Conservation (phyloP, 2,797 vertebrate species). For the Aeoliscus strigatus region DNA sequence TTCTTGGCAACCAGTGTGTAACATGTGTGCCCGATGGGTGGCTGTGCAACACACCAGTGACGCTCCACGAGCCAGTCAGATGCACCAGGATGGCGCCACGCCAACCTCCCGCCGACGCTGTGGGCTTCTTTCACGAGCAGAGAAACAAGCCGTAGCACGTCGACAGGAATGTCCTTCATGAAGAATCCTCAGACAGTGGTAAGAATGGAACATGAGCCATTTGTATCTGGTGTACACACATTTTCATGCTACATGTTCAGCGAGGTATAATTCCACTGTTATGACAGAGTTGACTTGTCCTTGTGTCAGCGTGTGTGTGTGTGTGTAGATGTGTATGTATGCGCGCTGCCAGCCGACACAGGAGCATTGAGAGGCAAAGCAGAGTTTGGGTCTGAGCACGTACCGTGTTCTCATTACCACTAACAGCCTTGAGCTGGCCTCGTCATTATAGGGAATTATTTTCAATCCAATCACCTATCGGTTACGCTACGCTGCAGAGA, state of each 20-base stretch:
- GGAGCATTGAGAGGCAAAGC: conserved; percentile 46
- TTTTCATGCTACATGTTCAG: conserved; percentile 13
- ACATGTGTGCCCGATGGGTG: conserved; percentile 74
- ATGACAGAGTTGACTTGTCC: conserved; percentile 22
- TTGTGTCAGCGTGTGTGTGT: conserved; percentile 31
- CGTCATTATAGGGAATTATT: conserved; percentile 74
- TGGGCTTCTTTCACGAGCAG: conserved; percentile 42
- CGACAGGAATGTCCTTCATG: conserved; percentile 42
- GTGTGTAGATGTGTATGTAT: neutral
- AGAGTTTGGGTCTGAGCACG: conserved; percentile 51
- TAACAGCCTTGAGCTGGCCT: conserved; percentile 71
- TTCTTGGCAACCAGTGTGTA: conserved; percentile 71
- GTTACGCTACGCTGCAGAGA: conserved; percentile 63
- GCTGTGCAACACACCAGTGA: conserved; percentile 45
- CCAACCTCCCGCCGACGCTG: conserved; percentile 59
- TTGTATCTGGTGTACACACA: conserved; percentile 1
- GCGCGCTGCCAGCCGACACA: conserved; percentile 26
- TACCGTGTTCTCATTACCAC: conserved; percentile 71
- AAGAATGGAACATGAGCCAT: conserved; percentile 1
- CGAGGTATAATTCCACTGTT: conserved; percentile 5
- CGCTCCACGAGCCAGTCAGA: conserved; percentile 60
- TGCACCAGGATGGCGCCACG: conserved; percentile 53
- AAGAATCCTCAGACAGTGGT: conserved; percentile 7
- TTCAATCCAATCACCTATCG: conserved; percentile 71
- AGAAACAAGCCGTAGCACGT: conserved; percentile 23